These are phyloP conservation scores for Burhinus oedicnemus DNA, from an alignment of 2,113 vertebrate genomes.

Conservation along the genomic window DNA sequence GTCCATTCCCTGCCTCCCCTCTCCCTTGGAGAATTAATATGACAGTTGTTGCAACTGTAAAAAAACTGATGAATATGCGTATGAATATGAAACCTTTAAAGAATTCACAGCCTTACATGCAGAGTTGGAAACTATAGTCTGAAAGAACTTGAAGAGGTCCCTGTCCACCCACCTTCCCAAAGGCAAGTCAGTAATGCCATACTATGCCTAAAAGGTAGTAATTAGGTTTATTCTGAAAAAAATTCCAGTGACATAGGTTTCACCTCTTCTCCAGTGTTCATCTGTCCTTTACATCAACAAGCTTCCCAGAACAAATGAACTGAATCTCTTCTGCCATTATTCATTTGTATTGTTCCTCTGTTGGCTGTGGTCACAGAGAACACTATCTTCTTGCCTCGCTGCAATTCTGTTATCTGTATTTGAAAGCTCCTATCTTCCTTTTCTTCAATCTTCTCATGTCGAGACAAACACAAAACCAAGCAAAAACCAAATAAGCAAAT, in stretches of 20 bases:
- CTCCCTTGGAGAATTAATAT: not conserved
- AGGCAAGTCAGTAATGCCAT: not conserved
- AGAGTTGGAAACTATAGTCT: not conserved
- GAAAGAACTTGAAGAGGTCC: not conserved
- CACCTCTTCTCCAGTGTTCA: not conserved
- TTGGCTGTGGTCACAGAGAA: accelerated
- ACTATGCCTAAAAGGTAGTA: not conserved
- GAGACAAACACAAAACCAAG: not conserved
- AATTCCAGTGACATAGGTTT: not conserved
- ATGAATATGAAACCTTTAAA: not conserved
- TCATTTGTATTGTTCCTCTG: not conserved
- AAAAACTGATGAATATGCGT: not conserved
- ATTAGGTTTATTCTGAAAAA: not conserved
- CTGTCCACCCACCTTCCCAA: not conserved
- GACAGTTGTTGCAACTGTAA: not conserved
- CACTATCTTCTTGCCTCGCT: not conserved
- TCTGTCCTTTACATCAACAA: not conserved
- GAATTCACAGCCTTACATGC: not conserved
- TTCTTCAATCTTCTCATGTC: not conserved
- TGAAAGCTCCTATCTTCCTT: not conserved
- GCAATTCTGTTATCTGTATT: not conserved
- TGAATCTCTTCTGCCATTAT: not conserved
- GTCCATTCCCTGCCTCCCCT: not conserved
- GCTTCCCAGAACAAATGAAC: not conserved
- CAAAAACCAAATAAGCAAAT: not conserved